These are phyloP conservation scores for Brachypteracias leptosomus DNA, from an alignment of 2,113 vertebrate genomes.

Conservation along the genomic window DNA sequence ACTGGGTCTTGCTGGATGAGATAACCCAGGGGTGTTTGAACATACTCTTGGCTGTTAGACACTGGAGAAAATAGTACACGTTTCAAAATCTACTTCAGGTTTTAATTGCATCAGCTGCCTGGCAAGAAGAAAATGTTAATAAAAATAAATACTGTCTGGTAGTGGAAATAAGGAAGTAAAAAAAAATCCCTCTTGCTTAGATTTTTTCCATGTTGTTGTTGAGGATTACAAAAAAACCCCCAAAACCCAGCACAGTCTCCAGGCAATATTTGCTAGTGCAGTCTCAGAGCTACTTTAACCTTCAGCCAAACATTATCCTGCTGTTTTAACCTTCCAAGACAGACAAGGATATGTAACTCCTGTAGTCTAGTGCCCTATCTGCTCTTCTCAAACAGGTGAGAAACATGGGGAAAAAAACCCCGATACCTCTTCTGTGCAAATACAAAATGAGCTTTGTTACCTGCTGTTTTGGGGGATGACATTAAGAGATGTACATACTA, in stretches of 20 bases:
- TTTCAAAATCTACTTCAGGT: neutral
- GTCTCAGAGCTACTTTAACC: neutral
- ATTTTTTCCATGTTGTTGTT: neutral
- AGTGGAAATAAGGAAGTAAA: neutral
- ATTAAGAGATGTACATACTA: neutral
- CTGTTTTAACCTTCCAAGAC: neutral
- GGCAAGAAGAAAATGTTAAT: neutral
- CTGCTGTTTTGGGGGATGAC: neutral
- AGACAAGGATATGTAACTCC: neutral
- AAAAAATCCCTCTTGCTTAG: neutral
- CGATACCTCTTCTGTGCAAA: neutral
- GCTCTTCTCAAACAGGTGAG: neutral
- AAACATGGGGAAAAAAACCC: neutral
- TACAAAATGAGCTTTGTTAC: neutral
- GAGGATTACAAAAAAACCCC: neutral
- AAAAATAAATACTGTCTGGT: slow-evolving; percentile 21
- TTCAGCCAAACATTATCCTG: neutral
- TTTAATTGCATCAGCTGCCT: neutral
- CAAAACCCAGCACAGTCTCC: neutral
- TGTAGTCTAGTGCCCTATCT: neutral
- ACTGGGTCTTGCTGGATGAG: neutral
- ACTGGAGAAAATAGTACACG: neutral
- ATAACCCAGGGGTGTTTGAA: neutral
- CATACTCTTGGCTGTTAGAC: neutral
- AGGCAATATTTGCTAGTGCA: neutral